These are phyloP conservation scores for Clamator glandarius DNA, from an alignment of 2,797 vertebrate genomes.

Conservation along the genomic window DNA sequence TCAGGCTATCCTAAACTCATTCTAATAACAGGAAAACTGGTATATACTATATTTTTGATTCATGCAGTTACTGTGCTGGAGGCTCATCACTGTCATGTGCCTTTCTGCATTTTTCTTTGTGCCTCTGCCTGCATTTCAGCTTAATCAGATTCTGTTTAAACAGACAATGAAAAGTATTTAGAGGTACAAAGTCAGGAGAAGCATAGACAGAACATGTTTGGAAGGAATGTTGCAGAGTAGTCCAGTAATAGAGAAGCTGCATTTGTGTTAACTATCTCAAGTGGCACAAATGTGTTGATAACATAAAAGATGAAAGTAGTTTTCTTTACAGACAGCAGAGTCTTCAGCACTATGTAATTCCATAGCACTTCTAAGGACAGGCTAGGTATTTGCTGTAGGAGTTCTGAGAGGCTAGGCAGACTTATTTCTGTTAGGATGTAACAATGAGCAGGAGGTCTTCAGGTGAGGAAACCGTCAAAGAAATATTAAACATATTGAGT, in stretches of 20 bases:
- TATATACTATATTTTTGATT: background rate
- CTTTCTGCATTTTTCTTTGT: background rate
- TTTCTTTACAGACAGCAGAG: background rate
- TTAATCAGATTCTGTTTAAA: background rate
- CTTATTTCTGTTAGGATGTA: background rate
- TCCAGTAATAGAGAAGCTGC: background rate
- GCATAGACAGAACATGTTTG: background rate
- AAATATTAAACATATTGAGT: background rate
- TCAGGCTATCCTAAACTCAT: background rate
- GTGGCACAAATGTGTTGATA: background rate
- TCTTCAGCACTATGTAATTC: background rate
- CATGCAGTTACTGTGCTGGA: background rate
- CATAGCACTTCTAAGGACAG: background rate
- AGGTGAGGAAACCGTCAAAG: background rate
- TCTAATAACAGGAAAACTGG: background rate
- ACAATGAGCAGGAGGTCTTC: background rate
- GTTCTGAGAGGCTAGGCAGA: background rate
- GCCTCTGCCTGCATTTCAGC: background rate
- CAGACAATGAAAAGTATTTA: background rate
- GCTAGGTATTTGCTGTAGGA: background rate
- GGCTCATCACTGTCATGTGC: background rate
- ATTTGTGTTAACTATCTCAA: background rate
- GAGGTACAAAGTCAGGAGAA: background rate
- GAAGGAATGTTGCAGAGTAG: background rate
- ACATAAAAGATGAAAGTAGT: background rate